These are phyloP conservation scores for Natrix natrix DNA, from an alignment of 2,797 vertebrate species.

Conservation along the genomic window DNA sequence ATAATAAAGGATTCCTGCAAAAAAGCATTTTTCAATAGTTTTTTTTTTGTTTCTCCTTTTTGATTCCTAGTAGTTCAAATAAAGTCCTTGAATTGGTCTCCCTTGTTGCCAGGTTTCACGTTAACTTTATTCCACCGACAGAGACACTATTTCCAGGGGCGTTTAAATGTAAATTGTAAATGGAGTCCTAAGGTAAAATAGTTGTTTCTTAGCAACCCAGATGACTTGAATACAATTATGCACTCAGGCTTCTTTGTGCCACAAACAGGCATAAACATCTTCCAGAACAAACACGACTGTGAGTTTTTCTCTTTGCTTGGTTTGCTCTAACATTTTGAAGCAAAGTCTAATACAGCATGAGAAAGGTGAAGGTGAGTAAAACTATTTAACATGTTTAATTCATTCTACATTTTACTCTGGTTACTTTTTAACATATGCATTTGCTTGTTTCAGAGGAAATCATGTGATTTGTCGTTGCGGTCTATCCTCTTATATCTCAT, in stretches of 20 bases:
- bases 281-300: constrained; percentile 29
- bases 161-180: constrained; percentile 40
- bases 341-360: neutral
- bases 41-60: neutral
- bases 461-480: too few species aligned
- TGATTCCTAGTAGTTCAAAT: constrained; percentile 50
- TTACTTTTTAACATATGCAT: neutral
- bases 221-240: constrained; percentile 42
- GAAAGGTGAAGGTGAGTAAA: constrained; percentile 33
- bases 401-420: neutral
- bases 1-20: too few species aligned
- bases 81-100: constrained; percentile 39
- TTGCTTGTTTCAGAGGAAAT: neutral
- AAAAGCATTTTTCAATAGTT: constrained; percentile 32
- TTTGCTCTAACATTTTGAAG: constrained; percentile 20
- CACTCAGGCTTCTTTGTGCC: constrained; percentile 44
- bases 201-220: constrained; percentile 70
- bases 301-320: constrained; percentile 38
- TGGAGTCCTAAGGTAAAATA: constrained; percentile 57
- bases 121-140: constrained; percentile 54
- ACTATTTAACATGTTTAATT: neutral
- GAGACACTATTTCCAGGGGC: constrained; percentile 38
- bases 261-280: constrained; percentile 46
- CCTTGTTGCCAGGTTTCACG: constrained; percentile 67
- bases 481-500: neutral